These are phyloP conservation scores for Brachymystax lenok DNA, from an alignment of 2,797 vertebrate genomes.

Conservation along the genomic window DNA sequence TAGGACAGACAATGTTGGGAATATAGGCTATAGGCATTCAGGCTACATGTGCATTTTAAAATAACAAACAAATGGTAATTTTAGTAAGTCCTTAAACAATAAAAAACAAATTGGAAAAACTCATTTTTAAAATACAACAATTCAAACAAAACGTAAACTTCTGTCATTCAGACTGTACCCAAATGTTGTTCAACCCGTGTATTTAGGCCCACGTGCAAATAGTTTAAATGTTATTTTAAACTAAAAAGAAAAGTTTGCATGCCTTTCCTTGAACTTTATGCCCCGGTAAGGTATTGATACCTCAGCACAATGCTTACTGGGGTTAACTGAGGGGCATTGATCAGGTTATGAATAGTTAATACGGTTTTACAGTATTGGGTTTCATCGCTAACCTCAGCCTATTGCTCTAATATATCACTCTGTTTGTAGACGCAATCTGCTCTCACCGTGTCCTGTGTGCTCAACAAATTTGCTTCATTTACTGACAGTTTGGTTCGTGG, in stretches of 20 bases:
- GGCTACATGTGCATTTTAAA: background rate
- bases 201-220: background rate
- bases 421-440: slow-evolving; percentile 44
- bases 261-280: slow-evolving; percentile 1
- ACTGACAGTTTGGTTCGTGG: slow-evolving; percentile 30
- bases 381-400: slow-evolving; percentile 52
- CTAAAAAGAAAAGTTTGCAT: slow-evolving; percentile 3
- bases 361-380: slow-evolving; percentile 43
- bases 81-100: background rate
- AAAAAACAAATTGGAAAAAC: background rate
- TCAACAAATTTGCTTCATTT: slow-evolving; percentile 54
- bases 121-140: background rate
- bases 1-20: slow-evolving; percentile 57
- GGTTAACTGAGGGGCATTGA: slow-evolving; percentile 64
- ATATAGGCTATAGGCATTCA: background rate
- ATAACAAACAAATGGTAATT: background rate
- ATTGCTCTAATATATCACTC: slow-evolving; percentile 54
- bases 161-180: background rate
- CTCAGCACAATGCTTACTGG: slow-evolving; percentile 45
- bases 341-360: slow-evolving; percentile 71
- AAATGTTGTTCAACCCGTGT: background rate
- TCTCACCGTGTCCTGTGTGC: slow-evolving; percentile 40
- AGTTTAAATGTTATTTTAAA: slow-evolving; percentile 6
- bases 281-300: slow-evolving; percentile 41
- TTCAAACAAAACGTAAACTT: background rate